Conservation (phyloP, 2,113 vertebrate genomes). For the Origma solitaria region DNA sequence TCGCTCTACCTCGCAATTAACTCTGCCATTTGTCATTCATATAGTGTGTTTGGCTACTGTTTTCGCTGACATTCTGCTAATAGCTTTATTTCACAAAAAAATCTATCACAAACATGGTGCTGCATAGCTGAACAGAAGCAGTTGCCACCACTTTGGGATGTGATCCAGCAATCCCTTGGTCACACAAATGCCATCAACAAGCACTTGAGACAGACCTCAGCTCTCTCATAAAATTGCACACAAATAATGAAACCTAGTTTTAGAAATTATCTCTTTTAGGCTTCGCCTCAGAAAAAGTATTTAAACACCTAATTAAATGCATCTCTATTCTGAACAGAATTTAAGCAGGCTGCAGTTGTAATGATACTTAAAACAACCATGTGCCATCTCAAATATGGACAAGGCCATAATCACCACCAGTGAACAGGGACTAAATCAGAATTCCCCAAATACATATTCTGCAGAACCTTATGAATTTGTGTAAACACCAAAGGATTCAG, state of each 20-base stretch:
- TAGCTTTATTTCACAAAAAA: neutral
- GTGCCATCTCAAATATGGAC: neutral
- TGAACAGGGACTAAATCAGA: neutral
- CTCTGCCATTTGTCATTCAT: neutral
- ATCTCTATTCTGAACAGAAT: neutral
- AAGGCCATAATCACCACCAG: neutral
- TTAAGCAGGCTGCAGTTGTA: neutral
- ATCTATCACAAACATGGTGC: neutral
- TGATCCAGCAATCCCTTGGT: neutral
- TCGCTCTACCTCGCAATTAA: neutral
- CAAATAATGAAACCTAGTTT: neutral
- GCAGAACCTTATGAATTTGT: neutral
- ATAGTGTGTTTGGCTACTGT: neutral
- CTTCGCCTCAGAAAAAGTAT: neutral
- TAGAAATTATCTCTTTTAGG: neutral
- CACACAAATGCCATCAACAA: neutral
- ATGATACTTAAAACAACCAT: neutral
- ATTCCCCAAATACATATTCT: neutral
- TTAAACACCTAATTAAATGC: neutral
- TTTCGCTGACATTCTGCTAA: neutral
- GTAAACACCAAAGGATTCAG: neutral
- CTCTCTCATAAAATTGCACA: neutral
- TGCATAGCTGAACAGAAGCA: neutral
- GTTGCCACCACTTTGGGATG: neutral
- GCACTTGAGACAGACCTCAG: neutral